Base-by-base conservation (phyloP, 2,888 invertebrate genomes). In the Acleris holmiana region DNA sequence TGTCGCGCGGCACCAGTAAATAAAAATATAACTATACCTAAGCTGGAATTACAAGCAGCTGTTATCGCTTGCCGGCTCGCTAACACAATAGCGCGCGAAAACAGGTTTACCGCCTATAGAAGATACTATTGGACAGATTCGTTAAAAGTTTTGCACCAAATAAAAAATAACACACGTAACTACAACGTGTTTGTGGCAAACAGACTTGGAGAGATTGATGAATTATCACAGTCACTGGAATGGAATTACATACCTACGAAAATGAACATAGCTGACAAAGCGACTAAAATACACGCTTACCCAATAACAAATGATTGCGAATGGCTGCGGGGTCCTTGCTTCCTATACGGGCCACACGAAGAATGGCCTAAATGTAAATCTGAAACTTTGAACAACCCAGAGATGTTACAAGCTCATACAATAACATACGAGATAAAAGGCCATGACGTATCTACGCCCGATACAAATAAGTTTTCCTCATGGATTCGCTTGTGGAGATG, bases 161-260 rank as follows among this genome's bases (percentile, higher is more conserved):
- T 77, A 8, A 48, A 64, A 35, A 71, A 71, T 5, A 71, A 75
- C 7, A 68, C 69, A 1, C 62, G 74, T 48, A 71, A 69, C 49
- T 74, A 74, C 56, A 73, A 71, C 61, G 65, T 71, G 6, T 77
- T 72, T 41, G 72, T 73, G 1, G 69, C 70, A 0, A 61, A 65
- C 15, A 19, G 67, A 49, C 48, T 65, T 3, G 53, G 53, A 13
- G 53, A 53, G 8, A 51, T 55, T 2, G 63, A 64, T 23, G 44
- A 57, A n/a, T 23, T 55, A 18, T 41, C 48, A 3, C 21, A 23
- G 17, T n/a, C 44, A 21, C 3, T 18, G 4, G 60, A 60, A 15
- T 50, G 49, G 49, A 23, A 51, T 64, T 50, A 44, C 61, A 7
- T 56, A 53, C 7, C 70, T 61, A 58, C 19, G 15, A 13, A 67